phyloP scores from a whole-genome alignment of 2,113 vertebrate genomes.

The Tupaia chinensis region DNA sequence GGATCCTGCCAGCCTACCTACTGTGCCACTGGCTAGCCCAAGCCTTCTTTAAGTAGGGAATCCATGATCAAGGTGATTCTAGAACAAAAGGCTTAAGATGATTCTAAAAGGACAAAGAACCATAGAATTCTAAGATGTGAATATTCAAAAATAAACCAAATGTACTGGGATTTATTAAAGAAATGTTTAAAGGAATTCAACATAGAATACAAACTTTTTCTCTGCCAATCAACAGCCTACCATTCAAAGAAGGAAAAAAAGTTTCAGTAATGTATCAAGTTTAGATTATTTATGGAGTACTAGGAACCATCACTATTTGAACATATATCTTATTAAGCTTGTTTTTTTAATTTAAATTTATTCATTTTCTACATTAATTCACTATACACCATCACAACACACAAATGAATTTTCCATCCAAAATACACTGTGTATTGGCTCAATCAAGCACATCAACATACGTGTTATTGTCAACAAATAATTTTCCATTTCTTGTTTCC shows the following conservation, averaged over 20 bases:
- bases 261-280: neutral
- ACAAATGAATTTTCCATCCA: too few relatives aligned
- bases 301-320: neutral
- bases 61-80: neutral
- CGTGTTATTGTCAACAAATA: too few relatives aligned
- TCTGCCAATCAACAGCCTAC: neutral
- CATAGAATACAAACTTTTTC: neutral
- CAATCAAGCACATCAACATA: too few relatives aligned
- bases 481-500: too few relatives aligned
- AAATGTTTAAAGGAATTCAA: neutral
- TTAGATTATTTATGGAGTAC: neutral
- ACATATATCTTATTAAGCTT: neutral
- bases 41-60: neutral
- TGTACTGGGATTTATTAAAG: neutral
- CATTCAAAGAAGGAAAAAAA: neutral
- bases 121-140: neutral
- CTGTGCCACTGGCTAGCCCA: too few relatives aligned
- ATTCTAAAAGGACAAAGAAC: neutral
- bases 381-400: too few relatives aligned
- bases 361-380: too few relatives aligned
- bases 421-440: too few relatives aligned
- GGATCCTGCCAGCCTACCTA: too few relatives aligned
- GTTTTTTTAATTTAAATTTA: too few relatives aligned
- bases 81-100: neutral
- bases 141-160: conserved; percentile 41